Base-by-base conservation (phyloP, 2,797 vertebrate species). In the Rhinatrema bivittatum region DNA sequence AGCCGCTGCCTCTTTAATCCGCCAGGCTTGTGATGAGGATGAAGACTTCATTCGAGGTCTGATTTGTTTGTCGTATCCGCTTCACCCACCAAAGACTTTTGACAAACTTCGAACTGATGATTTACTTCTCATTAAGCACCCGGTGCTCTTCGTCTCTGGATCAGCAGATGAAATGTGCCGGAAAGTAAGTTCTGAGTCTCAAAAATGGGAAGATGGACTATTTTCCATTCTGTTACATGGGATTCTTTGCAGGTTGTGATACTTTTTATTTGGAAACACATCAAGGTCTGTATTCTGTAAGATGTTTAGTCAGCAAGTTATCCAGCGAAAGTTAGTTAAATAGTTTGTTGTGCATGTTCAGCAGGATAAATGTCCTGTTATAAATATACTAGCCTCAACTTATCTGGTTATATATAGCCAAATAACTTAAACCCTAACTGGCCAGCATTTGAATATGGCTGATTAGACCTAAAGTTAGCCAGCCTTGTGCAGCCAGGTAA, bases 161-260 rank as follows among this genome's bases (percentile, higher is more conserved):
- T 88, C 89, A 11, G 68, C 76, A 50, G 91, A 97, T 65, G 79
- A 85, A 51, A 91, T 97, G 92, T 98, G 92, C 79, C 79, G 91
- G 42, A 80, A 69, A 77, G 92, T 96, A 48, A 76, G 63, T 52
- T 44, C 7, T 11, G 14, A 7, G 12, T 31, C 14, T 13, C 7
- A 18, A 30, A 18, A 12, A 8, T 14, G 7, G 7, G 14, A 13
- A 29, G 10, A 28, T 18, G 10, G 9, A 3, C 17, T 9, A 19
- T 13, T 13, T 11, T 13, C 9, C 29, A 3, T 13, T 9, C n/a
- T n/a, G n/a, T n/a, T 28, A 42, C n/a, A 25, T 6, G 16, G n/a
- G n/a, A n/a, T n/a, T n/a, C n/a, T n/a, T n/a, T n/a, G n/a, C n/a
- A n/a, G n/a, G n/a, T n/a, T n/a, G n/a, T n/a, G n/a, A n/a, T n/a